phyloP scores from a whole-genome alignment of 2,888 invertebrate species.

The Cryptocephalus primarius region DNA sequence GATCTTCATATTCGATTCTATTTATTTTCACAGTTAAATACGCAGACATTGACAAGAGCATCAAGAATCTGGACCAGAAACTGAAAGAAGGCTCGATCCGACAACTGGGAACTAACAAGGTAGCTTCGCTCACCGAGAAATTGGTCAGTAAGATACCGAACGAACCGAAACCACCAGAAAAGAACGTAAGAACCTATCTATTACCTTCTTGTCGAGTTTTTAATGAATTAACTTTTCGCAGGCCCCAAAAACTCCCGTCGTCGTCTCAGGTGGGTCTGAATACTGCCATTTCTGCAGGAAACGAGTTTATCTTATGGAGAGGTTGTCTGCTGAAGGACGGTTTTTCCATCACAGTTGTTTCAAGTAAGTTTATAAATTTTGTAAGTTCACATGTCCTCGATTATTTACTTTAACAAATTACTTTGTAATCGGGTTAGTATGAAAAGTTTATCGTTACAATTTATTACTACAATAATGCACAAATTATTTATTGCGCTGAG shows the following conservation, averaged over 20 bases:
- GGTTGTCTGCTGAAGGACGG: constrained; percentile 78
- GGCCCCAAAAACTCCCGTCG: too few relatives aligned
- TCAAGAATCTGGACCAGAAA: constrained; percentile 60
- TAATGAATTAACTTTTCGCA: not conserved
- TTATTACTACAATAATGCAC: too few relatives aligned
- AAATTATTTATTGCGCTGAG: too few relatives aligned
- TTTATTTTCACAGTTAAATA: constrained; percentile 44
- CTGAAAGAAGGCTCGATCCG: constrained; percentile 66
- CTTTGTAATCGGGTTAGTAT: too few relatives aligned
- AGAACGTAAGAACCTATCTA: constrained; percentile 40
- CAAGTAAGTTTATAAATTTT: constrained; percentile 30
- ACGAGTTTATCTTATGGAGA: constrained; percentile 89
- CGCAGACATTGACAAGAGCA: constrained; percentile 59
- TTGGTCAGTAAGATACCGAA: constrained; percentile 40
- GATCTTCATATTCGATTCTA: too few relatives aligned
- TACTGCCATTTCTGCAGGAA: constrained; percentile 81
- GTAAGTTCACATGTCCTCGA: not conserved
- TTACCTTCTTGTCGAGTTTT: not conserved
- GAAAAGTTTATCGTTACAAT: too few relatives aligned
- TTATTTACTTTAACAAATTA: too few relatives aligned
- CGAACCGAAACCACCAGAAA: constrained; percentile 30
- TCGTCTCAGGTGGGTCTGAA: constrained; percentile 49
- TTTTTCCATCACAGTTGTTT: constrained; percentile 90
- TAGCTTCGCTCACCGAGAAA: constrained; percentile 80
- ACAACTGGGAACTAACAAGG: constrained; percentile 62